Base-by-base conservation (phyloP, 2,113 vertebrate genomes). In the Lasiurus borealis region DNA sequence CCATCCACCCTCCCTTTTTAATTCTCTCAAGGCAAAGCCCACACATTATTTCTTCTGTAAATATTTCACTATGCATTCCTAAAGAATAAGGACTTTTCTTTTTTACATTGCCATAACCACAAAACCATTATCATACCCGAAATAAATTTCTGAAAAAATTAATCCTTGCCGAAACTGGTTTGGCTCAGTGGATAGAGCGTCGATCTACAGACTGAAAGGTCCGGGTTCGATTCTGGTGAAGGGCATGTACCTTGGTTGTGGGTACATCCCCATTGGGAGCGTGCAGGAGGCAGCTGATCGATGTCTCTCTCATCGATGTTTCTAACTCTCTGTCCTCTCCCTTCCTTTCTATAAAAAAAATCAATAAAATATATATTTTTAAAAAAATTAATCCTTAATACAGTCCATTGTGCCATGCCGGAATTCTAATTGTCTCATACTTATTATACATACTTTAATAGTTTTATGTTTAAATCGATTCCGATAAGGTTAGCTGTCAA, bases 401-500 rank as follows among this genome's bases (percentile, higher is more conserved):
- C 81, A 12, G 25, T 48, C 78, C 75, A 3, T 76, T 16, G 36
- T 46, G 31, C 57, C 29, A n/a, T 40, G 23, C 34, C 50, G 3
- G 48, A 64, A 59, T 87, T 62, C 40, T 2, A 72, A 34, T 44
- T 16, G 16, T 64, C 73, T 85, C 34, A 80, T 66, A 44, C 50
- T 59, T 86, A 54, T 16, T 6, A 48, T 92, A 59, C 9, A 62
- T 31, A 66, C n/a, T 34, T 80, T 64, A 29, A 50, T 78, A 85
- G 21, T 21, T 50, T 86, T 90, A 62, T 85, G 25, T 94, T 80
- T 46, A 72, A 85, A 85, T 85, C 36, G 12, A 72, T 62, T 59
- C 25, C n/a, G 59, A n/a, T 72, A 29, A 90, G 6, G 12, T 34
- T 54, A 21, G 50, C 50, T 68, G 11, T 73, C 31, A 44, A 5